Percentiles rank a stretch among this genome's conserved stretches.
phyloP scores from a whole-genome alignment of 2,113 vertebrate genomes.

The Ascaphus truei region DNA sequence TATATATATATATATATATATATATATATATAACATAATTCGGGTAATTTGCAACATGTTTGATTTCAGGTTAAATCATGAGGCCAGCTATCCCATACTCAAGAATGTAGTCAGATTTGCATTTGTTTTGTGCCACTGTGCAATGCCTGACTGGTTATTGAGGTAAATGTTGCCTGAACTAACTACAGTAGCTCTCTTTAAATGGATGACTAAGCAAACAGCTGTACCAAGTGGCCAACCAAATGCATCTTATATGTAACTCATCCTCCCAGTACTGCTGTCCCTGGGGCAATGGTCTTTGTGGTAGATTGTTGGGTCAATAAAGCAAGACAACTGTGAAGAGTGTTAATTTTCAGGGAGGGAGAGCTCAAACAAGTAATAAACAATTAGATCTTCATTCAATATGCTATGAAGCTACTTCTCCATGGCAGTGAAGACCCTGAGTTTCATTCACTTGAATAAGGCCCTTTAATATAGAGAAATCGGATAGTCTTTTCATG shows the following conservation, averaged over 20 bases:
- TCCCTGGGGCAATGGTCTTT: too few species aligned
- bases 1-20: too few species aligned
- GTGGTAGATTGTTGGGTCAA: not conserved
- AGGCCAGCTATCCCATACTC: not conserved
- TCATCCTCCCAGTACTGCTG: too few species aligned
- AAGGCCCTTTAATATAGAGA: not conserved
- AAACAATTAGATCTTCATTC: too few species aligned
- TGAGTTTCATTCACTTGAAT: too few species aligned
- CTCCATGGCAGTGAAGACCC: too few species aligned
- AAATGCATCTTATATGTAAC: not conserved
- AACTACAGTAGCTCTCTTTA: not conserved
- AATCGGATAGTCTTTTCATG: not conserved
- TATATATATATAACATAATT: not conserved
- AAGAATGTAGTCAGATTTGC: not conserved
- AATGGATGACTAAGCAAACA: not conserved
- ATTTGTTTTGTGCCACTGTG: not conserved
- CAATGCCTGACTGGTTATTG: not conserved
- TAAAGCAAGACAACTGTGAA: not conserved
- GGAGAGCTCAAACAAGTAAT: too few species aligned
- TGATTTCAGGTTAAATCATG: not conserved
- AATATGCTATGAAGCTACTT: too few species aligned
- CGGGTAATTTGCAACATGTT: not conserved
- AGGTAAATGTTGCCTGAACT: not conserved
- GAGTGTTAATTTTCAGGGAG: not conserved
- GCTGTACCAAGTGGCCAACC: not conserved